Evolutionary conservation across 2,888 invertebrate species (phyloP).

Genomic region (Panopea generosa): DNA sequence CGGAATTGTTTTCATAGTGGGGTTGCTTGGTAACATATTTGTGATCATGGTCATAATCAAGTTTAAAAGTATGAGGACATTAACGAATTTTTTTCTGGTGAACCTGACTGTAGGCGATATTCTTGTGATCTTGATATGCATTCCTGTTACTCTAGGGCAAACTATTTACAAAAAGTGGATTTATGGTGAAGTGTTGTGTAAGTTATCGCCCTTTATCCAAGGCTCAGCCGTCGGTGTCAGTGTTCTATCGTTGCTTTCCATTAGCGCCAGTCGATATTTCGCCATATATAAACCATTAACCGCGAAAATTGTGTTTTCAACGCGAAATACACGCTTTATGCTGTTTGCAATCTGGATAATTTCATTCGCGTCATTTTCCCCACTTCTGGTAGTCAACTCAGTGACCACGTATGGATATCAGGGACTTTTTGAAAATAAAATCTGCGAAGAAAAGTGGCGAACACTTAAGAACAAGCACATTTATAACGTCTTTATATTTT

Average conservation of each 20-base stretch:
- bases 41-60: constrained; percentile 74
- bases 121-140: constrained; percentile 74
- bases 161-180: constrained; percentile 74
- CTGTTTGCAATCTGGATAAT: constrained; percentile 70
- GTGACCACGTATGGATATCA: constrained; percentile 57
- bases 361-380: constrained; percentile 69
- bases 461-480: constrained; percentile 60
- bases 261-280: constrained; percentile 75
- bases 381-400: constrained; percentile 71
- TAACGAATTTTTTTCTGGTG: constrained; percentile 77
- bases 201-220: constrained; percentile 73
- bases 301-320: constrained; percentile 72
- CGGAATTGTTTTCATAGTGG: constrained; percentile 68
- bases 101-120: constrained; percentile 77
- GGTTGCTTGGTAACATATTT: constrained; percentile 74
- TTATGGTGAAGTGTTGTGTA: constrained; percentile 73
- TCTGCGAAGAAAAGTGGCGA: constrained; percentile 73
- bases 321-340: constrained; percentile 67
- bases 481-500: constrained; percentile 73
- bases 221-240: constrained; percentile 75
- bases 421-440: constrained; percentile 63
- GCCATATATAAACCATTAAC: constrained; percentile 73
- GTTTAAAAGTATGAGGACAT: constrained; percentile 74
- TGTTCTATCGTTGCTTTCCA: constrained; percentile 74
- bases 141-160: constrained; percentile 75